Evolutionary conservation across 2,888 invertebrate species (phyloP).

Genomic region (Mermis nigrescens): DNA sequence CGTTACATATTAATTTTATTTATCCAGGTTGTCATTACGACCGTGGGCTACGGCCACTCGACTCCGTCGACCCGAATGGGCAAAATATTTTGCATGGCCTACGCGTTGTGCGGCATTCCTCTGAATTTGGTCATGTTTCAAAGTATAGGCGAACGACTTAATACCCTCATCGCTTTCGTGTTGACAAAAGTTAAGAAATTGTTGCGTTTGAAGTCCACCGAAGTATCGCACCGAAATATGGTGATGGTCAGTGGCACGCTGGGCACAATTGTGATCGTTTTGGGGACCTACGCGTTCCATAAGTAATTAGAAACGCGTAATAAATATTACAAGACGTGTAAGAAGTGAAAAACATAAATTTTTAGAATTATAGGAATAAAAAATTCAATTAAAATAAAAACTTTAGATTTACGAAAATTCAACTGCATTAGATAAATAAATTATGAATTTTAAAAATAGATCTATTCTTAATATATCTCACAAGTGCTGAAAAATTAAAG

Average conservation of each 20-base stretch:
- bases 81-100: conserved; percentile 76
- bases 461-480: too few relatives aligned
- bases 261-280: conserved; percentile 74
- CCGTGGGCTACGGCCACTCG: conserved; percentile 95
- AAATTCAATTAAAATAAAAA: too few relatives aligned
- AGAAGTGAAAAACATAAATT: too few relatives aligned
- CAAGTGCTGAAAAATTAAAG: too few relatives aligned
- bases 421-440: too few relatives aligned
- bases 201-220: conserved; percentile 14
- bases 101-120: conserved; percentile 66
- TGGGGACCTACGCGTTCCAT: conserved; percentile 80
- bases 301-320: too few relatives aligned
- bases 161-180: conserved; percentile 48
- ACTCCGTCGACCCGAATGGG: conserved; percentile 87
- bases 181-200: conserved; percentile 9
- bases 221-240: conserved; percentile 74
- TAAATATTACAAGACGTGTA: too few relatives aligned
- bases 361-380: too few relatives aligned
- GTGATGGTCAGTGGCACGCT: conserved; percentile 80
- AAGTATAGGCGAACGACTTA: conserved; percentile 75
- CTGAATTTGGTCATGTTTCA: conserved; percentile 94
- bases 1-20: too few relatives aligned
- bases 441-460: too few relatives aligned
- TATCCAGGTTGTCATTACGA: conserved; percentile 73
- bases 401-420: too few relatives aligned